Conservation (phyloP, 1,140 invertebrate genomes). For the Whitmania pigra region DNA sequence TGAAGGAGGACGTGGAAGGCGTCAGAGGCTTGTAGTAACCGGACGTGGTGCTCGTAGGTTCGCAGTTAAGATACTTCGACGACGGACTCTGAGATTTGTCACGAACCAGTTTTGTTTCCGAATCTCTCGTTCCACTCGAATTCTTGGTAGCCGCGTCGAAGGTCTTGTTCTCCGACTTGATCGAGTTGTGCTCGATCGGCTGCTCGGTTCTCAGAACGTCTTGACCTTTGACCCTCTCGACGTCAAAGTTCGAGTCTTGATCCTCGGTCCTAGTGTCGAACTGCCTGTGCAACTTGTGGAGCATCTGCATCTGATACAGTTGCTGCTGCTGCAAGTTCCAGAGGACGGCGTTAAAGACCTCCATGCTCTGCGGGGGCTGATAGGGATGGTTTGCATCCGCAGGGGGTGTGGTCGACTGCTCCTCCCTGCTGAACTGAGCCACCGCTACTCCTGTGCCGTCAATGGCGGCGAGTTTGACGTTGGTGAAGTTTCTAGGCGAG, state of each 20-base stretch:
- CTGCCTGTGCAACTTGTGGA: constrained; percentile 10
- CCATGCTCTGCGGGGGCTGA: not conserved
- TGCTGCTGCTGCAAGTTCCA: constrained; percentile 18
- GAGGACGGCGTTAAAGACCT: not conserved
- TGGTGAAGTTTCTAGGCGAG: not conserved
- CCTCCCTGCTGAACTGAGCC: constrained; percentile 10
- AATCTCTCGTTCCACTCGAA: not conserved
- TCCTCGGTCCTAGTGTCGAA: not conserved
- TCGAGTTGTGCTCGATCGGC: not conserved
- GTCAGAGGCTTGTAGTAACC: not conserved
- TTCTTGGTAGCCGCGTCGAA: not conserved
- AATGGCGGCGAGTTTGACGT: constrained; percentile 15
- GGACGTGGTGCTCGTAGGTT: not conserved
- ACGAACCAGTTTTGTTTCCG: not conserved
- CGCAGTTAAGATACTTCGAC: not conserved
- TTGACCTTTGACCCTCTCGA: not conserved
- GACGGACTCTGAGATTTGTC: not conserved
- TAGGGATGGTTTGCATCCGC: not conserved
- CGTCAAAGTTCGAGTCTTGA: not conserved
- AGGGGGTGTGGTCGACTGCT: not conserved
- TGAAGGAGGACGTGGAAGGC: not conserved
- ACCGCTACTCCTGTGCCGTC: constrained; percentile 7
- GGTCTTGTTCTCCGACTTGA: not conserved
- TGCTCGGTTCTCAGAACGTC: not conserved
- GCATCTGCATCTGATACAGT: constrained; percentile 16